phyloP scores from a whole-genome alignment of 2,797 vertebrate species.

The Trachurus trachurus region DNA sequence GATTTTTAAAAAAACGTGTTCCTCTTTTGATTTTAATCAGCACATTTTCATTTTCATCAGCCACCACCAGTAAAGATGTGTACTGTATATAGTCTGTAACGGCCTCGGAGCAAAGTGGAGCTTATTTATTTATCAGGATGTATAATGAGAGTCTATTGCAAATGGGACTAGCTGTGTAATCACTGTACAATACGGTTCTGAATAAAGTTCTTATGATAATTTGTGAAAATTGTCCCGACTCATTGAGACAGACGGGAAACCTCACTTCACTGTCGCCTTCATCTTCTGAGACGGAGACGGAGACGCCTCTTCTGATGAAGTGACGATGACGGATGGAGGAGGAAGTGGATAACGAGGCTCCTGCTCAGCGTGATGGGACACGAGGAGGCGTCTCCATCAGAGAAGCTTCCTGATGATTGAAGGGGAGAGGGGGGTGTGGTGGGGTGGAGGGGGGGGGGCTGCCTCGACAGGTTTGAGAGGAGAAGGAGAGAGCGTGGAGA shows the following conservation, averaged over 20 bases:
- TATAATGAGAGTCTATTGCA: constrained; percentile 48
- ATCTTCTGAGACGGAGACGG: neutral
- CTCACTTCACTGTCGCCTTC: neutral
- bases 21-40: neutral
- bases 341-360: constrained; percentile 46
- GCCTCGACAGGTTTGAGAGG: too few species aligned
- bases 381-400: constrained; percentile 13
- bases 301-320: neutral
- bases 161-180: constrained; percentile 42
- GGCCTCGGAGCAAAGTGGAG: constrained; percentile 14
- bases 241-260: neutral
- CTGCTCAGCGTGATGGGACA: constrained; percentile 26
- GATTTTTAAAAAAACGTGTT: constrained; percentile 6
- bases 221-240: neutral
- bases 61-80: constrained; percentile 16
- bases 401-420: neutral
- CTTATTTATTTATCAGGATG: constrained; percentile 69
- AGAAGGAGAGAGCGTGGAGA: too few species aligned
- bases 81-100: constrained; percentile 31
- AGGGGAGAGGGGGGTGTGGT: too few species aligned
- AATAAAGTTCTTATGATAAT: constrained; percentile 64
- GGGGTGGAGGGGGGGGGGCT: too few species aligned
- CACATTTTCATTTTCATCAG: constrained; percentile 1
- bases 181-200: constrained; percentile 51
- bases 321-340: constrained; percentile 56